Evolutionary conservation across 2,797 vertebrate genomes (phyloP), one percentile per base, ranked within the genome.

Genomic region (Lagocephalus sceleratus): DNA sequence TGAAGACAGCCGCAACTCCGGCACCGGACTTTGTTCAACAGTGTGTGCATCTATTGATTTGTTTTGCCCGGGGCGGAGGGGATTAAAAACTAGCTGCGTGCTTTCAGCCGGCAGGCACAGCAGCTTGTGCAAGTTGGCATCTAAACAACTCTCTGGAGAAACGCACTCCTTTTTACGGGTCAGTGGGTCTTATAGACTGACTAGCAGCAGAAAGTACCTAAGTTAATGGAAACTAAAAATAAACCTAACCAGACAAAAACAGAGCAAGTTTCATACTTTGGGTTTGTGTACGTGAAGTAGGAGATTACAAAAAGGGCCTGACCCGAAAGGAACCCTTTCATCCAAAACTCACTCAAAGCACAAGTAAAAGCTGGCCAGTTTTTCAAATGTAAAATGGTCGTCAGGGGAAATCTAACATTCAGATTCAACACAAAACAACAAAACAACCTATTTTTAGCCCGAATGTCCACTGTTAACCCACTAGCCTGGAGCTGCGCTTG

Each of bases 101-200:
- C 71, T 71, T 75, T 73, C 51, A 78, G 66, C 69, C 67, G 5
- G 9, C 25, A 61, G 75, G 68, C 43, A 0, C 62, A 71, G 76
- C 76, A 78, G 75, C 76, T 77, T 74, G 66, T 66, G 64, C 68
- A 66, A 71, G 65, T 78, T 73, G 68, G 73, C 67, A 56, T 81
- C 69, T 60, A 65, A 73, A 76, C 60, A 73, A 66, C 51, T 85
- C 84, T 82, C 75, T 38, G 40, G 76, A 79, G 78, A 66, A 69
- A 69, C 65, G 23, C 6, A 5, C 49, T 76, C 42, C 63, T 76
- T 75, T 35, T 81, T 73, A 60, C 58, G 16, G 84, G 82, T 87
- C 79, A 80, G 5, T 69, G 66, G 55, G 39, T 81, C 84, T 75
- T 42, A 65, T 54, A 66, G 12, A 9, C 26, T 23, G 6, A 71